These are phyloP conservation scores for Willowsia nigromaculata DNA, from an alignment of 2,888 invertebrate genomes.

Conservation along the genomic window DNA sequence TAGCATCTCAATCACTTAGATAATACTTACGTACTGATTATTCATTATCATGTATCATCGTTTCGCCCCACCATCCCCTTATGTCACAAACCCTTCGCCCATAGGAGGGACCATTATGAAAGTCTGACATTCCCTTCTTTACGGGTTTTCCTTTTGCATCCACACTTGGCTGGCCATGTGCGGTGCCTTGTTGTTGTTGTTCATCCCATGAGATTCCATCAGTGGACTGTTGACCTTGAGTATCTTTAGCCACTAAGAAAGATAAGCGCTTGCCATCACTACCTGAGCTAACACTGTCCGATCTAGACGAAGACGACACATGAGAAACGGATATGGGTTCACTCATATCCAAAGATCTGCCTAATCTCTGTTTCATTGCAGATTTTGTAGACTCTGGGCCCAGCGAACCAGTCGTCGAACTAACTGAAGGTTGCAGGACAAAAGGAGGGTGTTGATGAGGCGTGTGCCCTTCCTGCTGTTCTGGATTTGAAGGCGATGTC, in stretches of 20 bases:
- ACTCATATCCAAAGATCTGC: slow-evolving; percentile 76
- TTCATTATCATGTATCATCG: slow-evolving; percentile 92
- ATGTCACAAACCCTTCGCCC: slow-evolving; percentile 77
- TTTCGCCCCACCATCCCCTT: slow-evolving; percentile 78
- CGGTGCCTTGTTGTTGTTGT: slow-evolving; percentile 47
- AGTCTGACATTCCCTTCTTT: slow-evolving; percentile 73
- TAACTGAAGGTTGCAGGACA: slow-evolving; percentile 70
- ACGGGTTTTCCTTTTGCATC: slow-evolving; percentile 51
- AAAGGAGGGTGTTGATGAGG: slow-evolving; percentile 72
- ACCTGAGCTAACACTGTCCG: slow-evolving; percentile 78
- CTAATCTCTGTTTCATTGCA: slow-evolving; percentile 74
- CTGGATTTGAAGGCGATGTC: slow-evolving; percentile 65
- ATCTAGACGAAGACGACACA: slow-evolving; percentile 77
- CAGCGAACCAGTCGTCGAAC: slow-evolving; percentile 73
- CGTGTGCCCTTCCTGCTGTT: slow-evolving; percentile 58
- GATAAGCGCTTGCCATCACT: slow-evolving; percentile 77
- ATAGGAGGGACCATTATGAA: slow-evolving; percentile 70
- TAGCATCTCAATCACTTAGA: too few species aligned
- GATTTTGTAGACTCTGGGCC: slow-evolving; percentile 74
- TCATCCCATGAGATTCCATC: slow-evolving; percentile 75
- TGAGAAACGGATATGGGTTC: slow-evolving; percentile 75
- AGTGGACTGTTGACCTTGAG: slow-evolving; percentile 64
- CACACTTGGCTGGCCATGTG: slow-evolving; percentile 42
- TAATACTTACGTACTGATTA: too few species aligned
- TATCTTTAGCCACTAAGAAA: slow-evolving; percentile 73